Evolutionary conservation across 2,888 invertebrate species (phyloP).

Genomic region (Andrena bicolor): DNA sequence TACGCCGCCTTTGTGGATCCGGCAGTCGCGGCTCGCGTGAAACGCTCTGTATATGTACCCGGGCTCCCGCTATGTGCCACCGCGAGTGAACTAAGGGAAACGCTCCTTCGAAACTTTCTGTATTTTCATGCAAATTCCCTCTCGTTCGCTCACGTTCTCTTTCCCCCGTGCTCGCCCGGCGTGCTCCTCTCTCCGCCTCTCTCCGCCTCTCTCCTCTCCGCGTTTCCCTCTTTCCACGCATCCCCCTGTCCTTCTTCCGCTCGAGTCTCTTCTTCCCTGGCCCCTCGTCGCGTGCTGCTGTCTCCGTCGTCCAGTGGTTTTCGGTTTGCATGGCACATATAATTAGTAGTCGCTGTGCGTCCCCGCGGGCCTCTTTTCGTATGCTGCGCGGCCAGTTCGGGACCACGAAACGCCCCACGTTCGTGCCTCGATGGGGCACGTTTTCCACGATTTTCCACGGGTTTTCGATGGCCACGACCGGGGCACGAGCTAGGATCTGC

Average conservation of each 20-base stretch:
- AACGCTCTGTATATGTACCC: slow-evolving; percentile 57
- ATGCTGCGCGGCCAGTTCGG: slow-evolving; percentile 71
- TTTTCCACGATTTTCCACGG: slow-evolving; percentile 66
- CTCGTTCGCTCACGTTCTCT: slow-evolving; percentile 33
- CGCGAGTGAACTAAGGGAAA: slow-evolving; percentile 63
- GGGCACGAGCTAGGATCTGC: slow-evolving; percentile 42
- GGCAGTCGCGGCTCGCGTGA: slow-evolving; percentile 61
- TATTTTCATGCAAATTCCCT: slow-evolving; percentile 73
- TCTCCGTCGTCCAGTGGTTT: slow-evolving; percentile 4
- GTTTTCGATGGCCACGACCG: slow-evolving; percentile 54
- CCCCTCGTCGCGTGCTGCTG: slow-evolving; percentile 13
- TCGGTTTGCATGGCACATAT: slow-evolving; percentile 51
- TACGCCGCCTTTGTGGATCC: slow-evolving; percentile 64
- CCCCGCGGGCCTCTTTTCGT: slow-evolving; percentile 73
- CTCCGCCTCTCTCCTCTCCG: not conserved
- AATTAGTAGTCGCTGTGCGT: slow-evolving; percentile 77
- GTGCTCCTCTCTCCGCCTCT: slow-evolving; percentile 2
- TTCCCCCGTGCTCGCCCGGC: not conserved
- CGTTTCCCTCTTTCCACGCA: not conserved
- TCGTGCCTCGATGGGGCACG: slow-evolving; percentile 57
- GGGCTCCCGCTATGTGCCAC: slow-evolving; percentile 37
- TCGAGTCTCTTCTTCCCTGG: not conserved
- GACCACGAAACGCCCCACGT: slow-evolving; percentile 68
- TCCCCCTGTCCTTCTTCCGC: not conserved
- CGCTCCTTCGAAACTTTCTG: slow-evolving; percentile 67